Evolutionary conservation across 2,888 invertebrate genomes (phyloP).

Genomic region (Thyatira batis): DNA sequence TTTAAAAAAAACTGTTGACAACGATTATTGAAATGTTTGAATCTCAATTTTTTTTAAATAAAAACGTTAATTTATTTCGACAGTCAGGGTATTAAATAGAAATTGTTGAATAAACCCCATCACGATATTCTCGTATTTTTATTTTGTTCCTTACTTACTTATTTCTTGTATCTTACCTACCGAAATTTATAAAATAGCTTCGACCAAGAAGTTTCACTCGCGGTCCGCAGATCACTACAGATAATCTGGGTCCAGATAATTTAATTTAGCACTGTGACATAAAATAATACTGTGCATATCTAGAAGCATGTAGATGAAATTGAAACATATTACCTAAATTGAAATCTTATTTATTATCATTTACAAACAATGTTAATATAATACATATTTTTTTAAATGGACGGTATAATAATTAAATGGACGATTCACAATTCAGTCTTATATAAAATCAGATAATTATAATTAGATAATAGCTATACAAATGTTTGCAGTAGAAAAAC

Average conservation of each 20-base stretch:
- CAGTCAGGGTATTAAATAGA: not conserved
- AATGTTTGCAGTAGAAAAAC: no score
- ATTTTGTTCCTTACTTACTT: not conserved
- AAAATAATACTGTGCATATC: no score
- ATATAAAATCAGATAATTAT: not conserved
- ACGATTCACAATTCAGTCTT: slow-evolving; percentile 34
- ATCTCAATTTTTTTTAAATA: not conserved
- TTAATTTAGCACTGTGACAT: no score
- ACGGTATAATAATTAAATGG: slow-evolving; percentile 14
- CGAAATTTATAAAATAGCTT: no score
- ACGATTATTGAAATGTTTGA: not conserved
- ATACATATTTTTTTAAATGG: not conserved
- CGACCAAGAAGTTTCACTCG: no score
- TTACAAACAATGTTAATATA: not conserved
- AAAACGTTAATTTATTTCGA: not conserved
- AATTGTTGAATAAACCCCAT: not conserved
- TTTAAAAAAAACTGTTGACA: not conserved
- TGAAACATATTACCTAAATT: not conserved
- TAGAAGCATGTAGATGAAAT: no score
- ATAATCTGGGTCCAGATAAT: no score
- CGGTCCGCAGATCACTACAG: no score
- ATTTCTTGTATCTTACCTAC: no score
- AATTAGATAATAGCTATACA: no score
- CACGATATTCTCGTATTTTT: not conserved
- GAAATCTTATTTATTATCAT: not conserved